Evolutionary conservation across 2,113 vertebrate genomes (phyloP).

Genomic region (Sylvilagus bachmani): DNA sequence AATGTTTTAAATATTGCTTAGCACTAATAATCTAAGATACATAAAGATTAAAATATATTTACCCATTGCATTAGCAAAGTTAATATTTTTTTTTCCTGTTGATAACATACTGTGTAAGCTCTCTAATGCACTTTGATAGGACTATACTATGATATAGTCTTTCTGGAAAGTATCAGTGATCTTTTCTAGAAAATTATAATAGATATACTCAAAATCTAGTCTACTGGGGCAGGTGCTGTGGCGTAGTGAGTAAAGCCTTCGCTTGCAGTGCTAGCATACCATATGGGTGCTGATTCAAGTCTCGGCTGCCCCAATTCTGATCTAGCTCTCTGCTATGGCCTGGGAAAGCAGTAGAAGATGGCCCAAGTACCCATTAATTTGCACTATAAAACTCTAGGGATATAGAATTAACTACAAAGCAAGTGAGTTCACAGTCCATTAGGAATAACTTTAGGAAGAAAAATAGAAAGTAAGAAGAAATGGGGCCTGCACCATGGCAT

Average conservation of each 20-base stretch:
- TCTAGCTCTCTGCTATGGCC: too few relatives aligned
- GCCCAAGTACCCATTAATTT: background rate
- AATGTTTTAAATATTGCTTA: background rate
- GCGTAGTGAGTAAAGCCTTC: too few relatives aligned
- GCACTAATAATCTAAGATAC: conserved; percentile 24
- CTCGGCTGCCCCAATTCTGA: too few relatives aligned
- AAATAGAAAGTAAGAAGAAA: background rate
- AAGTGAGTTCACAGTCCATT: background rate
- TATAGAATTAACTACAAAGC: conserved; percentile 30
- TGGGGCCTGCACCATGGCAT: too few relatives aligned
- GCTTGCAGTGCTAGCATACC: too few relatives aligned
- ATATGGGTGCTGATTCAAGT: too few relatives aligned
- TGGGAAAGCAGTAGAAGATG: too few relatives aligned
- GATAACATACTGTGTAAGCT: background rate
- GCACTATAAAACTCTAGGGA: background rate
- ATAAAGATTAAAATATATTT: background rate
- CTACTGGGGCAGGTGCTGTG: too few relatives aligned
- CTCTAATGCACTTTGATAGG: background rate
- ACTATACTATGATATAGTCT: background rate
- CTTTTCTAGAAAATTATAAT: conserved; percentile 14
- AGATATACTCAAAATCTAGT: background rate
- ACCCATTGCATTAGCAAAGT: conserved; percentile 22
- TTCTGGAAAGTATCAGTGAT: background rate
- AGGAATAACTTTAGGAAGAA: background rate
- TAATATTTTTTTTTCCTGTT: background rate